Conservation (phyloP, 2,113 vertebrate genomes). For the Procavia capensis region DNA sequence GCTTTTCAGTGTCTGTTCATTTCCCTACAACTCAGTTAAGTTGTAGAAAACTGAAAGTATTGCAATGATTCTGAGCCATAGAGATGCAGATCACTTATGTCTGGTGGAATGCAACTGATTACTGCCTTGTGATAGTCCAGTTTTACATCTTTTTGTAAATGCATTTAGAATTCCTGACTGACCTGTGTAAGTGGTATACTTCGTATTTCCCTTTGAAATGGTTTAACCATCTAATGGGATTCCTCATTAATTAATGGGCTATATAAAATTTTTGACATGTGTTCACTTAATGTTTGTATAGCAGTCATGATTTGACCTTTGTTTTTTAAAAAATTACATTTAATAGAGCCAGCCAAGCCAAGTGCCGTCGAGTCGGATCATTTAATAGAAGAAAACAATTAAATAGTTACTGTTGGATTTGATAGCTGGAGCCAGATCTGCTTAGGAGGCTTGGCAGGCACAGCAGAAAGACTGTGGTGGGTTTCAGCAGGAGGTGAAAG, state of each 20-base stretch:
- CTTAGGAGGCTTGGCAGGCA: background rate
- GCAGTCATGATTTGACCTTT: background rate
- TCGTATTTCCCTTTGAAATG: conserved; percentile 35
- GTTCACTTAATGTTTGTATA: conserved; percentile 19
- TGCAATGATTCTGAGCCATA: background rate
- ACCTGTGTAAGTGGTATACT: background rate
- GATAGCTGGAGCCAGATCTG: background rate
- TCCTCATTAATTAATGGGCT: background rate
- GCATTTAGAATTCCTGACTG: conserved; percentile 35
- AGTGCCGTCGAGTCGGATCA: no score
- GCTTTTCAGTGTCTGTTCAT: background rate
- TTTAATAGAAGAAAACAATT: background rate
- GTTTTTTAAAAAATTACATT: no score
- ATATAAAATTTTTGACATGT: background rate
- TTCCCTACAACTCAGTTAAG: background rate
- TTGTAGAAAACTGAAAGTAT: background rate
- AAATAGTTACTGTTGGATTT: background rate
- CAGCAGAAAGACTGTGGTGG: background rate
- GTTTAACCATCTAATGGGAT: background rate
- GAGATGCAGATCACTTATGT: conserved; percentile 20
- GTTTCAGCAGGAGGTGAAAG: background rate
- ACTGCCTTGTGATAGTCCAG: background rate
- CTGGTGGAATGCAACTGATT: background rate
- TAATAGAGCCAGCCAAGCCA: no score
- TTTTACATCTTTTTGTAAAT: conserved; percentile 40